phyloP scores from a whole-genome alignment of 2,888 invertebrate species.

The Mythimna pallens region DNA sequence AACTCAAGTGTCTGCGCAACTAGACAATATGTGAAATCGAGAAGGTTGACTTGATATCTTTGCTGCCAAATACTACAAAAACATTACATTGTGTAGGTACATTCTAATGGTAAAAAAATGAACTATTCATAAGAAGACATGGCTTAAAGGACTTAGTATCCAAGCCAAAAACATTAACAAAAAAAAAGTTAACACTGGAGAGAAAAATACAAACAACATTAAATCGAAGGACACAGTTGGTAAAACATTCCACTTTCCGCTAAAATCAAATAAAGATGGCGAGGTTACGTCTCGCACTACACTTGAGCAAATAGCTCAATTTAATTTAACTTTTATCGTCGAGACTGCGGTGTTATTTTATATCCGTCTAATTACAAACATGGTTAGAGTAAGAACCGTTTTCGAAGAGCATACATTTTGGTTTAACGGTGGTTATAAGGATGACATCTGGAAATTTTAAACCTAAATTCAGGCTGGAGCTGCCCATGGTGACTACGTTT shows the following conservation, averaged over 20 bases:
- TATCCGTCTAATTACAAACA: conserved; percentile 17
- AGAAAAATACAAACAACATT: conserved; percentile 15
- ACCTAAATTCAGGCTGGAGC: background rate
- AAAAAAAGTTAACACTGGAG: background rate
- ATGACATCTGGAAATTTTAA: background rate
- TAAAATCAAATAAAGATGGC: conserved; percentile 38
- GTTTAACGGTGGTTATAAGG: background rate
- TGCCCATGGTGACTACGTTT: background rate
- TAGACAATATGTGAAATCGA: no score
- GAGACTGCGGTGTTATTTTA: conserved; percentile 9
- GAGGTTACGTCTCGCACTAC: conserved; percentile 10
- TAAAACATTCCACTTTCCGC: conserved; percentile 30
- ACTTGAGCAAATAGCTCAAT: conserved; percentile 50
- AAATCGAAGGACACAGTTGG: conserved; percentile 42
- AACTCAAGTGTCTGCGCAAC: no score
- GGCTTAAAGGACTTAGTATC: no score
- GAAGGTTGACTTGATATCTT: no score
- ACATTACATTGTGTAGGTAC: no score
- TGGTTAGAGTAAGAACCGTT: background rate
- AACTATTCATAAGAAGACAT: no score
- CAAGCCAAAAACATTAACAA: no score
- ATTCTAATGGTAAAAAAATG: no score
- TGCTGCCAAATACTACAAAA: no score
- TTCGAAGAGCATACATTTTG: background rate
- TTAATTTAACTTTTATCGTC: conserved; percentile 28